Evolutionary conservation across 2,888 invertebrate genomes (phyloP).

Genomic region (Liodrosophila aerea): DNA sequence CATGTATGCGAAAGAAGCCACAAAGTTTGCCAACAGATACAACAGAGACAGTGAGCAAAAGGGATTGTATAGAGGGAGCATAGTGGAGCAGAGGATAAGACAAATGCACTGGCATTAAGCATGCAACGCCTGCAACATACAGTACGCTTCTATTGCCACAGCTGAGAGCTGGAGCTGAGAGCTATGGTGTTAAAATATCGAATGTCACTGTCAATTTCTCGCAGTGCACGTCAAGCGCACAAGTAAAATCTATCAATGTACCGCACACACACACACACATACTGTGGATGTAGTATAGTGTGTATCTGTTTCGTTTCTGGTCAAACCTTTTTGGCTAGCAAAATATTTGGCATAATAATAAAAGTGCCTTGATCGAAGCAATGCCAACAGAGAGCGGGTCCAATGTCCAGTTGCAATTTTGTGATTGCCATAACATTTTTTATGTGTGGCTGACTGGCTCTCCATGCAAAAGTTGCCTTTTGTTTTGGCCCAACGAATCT

Average conservation of each 20-base stretch:
- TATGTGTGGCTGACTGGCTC: too few species aligned
- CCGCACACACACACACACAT: neutral
- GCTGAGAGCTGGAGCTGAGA: too few species aligned
- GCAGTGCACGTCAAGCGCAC: conserved; percentile 55
- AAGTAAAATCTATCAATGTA: conserved; percentile 61
- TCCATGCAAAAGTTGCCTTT: conserved; percentile 34
- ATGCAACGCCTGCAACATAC: conserved; percentile 17
- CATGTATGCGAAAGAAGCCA: conserved; percentile 14
- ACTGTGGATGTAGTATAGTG: neutral
- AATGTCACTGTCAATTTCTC: conserved; percentile 68
- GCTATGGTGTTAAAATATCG: conserved; percentile 43
- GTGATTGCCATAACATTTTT: conserved; percentile 59
- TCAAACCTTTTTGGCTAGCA: conserved; percentile 27
- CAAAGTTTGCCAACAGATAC: conserved; percentile 14
- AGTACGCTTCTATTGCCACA: neutral
- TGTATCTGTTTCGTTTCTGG: neutral
- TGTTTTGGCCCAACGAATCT: conserved; percentile 68
- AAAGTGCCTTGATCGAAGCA: conserved; percentile 46
- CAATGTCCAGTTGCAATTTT: conserved; percentile 61
- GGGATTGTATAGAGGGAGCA: neutral
- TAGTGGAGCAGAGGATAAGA: conserved; percentile 31
- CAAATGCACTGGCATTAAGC: conserved; percentile 57
- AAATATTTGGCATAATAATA: conserved; percentile 74
- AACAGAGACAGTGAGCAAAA: too few species aligned
- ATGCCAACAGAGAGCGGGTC: neutral